phyloP scores from a whole-genome alignment of 2,797 vertebrate species.

The Enteromius viviparus region DNA sequence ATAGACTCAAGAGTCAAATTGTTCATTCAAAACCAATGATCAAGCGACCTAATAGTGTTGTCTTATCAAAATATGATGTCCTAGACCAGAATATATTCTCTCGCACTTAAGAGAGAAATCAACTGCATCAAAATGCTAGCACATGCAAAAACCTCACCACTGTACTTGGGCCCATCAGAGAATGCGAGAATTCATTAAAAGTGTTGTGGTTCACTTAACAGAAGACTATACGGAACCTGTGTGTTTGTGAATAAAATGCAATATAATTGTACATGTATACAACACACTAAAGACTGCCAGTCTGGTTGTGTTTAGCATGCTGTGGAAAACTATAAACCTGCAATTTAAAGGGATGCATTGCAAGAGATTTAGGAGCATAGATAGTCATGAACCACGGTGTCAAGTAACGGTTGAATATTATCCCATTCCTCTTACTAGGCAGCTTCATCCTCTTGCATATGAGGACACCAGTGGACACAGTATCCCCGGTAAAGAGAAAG shows the following conservation, averaged over 20 bases:
- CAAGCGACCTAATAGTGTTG: neutral
- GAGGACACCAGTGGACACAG: constrained; percentile 37
- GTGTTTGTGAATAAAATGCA: neutral
- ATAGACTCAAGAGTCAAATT: neutral
- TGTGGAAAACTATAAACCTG: constrained; percentile 5
- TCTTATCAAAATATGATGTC: constrained; percentile 20
- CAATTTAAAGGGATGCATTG: constrained; percentile 41
- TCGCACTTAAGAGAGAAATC: neutral
- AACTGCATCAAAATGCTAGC: constrained; percentile 21
- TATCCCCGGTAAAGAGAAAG: constrained; percentile 31
- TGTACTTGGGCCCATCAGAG: neutral
- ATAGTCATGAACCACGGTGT: constrained; percentile 2
- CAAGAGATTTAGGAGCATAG: constrained; percentile 8
- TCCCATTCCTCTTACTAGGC: neutral
- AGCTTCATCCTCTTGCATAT: constrained; percentile 33
- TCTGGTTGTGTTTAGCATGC: constrained; percentile 1
- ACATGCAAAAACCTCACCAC: constrained; percentile 39
- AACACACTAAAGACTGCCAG: constrained; percentile 27
- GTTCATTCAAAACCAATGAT: constrained; percentile 17
- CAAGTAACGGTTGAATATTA: neutral
- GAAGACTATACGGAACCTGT: neutral
- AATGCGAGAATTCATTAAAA: neutral
- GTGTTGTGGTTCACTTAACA: neutral
- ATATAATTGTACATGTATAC: constrained; percentile 20
- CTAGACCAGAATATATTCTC: constrained; percentile 6